These are phyloP conservation scores for Pheosia tremula DNA, from an alignment of 2,888 invertebrate genomes.

Conservation along the genomic window DNA sequence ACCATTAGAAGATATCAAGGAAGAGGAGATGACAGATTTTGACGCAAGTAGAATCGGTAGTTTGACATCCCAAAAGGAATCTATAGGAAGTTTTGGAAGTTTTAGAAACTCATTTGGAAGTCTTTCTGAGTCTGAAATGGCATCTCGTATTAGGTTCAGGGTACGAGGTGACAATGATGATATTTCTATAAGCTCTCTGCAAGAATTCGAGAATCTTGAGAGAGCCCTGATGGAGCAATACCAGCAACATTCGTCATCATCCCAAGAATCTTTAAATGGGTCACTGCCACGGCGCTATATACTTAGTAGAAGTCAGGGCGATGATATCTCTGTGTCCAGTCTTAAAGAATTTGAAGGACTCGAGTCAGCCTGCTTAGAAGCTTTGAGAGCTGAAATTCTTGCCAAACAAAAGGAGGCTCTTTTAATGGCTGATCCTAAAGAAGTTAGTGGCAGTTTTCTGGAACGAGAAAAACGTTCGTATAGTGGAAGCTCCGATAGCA, in stretches of 20 bases:
- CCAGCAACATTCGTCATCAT: constrained; percentile 89
- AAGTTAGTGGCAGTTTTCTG: constrained; percentile 75
- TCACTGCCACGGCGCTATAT: constrained; percentile 90
- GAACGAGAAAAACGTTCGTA: constrained; percentile 81
- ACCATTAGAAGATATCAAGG: constrained; percentile 95
- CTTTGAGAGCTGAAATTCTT: constrained; percentile 91
- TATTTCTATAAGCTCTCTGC: constrained; percentile 95
- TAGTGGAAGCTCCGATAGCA: constrained; percentile 85
- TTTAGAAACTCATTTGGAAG: constrained; percentile 95
- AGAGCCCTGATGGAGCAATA: constrained; percentile 92
- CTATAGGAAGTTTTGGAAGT: constrained; percentile 91
- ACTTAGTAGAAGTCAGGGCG: constrained; percentile 90
- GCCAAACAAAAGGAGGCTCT: constrained; percentile 94
- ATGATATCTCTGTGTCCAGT: constrained; percentile 94
- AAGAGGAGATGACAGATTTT: constrained; percentile 95
- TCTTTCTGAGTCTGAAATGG: constrained; percentile 95
- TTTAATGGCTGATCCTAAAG: constrained; percentile 85
- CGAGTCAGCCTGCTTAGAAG: constrained; percentile 94
- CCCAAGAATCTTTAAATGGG: constrained; percentile 94
- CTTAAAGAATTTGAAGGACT: constrained; percentile 96
- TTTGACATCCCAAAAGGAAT: constrained; percentile 90
- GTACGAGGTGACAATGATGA: constrained; percentile 95
- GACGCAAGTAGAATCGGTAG: constrained; percentile 92
- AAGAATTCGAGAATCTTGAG: constrained; percentile 97
- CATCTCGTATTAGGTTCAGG: constrained; percentile 93